phyloP scores from a whole-genome alignment of 2,113 vertebrate genomes.

The Hyperoodon ampullatus region DNA sequence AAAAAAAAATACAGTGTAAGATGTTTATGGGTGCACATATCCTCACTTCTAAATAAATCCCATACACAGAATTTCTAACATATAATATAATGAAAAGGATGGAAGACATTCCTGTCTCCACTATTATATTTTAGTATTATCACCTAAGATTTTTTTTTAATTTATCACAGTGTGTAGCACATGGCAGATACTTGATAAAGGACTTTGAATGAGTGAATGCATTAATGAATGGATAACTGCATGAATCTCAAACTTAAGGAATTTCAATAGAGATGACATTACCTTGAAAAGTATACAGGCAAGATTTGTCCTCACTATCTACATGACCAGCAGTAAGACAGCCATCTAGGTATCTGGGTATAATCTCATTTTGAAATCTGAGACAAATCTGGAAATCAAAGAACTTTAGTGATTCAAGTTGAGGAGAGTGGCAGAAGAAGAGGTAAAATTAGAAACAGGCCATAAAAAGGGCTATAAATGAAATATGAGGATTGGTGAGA shows the following conservation, averaged over 20 bases:
- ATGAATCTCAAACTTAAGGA: background rate
- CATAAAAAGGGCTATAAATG: background rate
- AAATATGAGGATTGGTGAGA: background rate
- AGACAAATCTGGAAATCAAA: conserved; percentile 7
- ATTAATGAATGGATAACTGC: background rate
- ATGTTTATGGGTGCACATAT: background rate
- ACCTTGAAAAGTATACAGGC: background rate
- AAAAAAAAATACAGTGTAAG: background rate
- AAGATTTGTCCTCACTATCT: background rate
- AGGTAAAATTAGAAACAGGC: background rate
- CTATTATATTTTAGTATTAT: background rate
- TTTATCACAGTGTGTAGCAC: background rate
- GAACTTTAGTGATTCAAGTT: background rate
- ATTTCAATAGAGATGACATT: background rate
- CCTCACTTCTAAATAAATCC: background rate
- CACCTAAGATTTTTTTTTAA: background rate
- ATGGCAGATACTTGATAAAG: background rate
- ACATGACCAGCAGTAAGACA: background rate
- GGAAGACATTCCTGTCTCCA: background rate
- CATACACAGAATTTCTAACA: background rate
- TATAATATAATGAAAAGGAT: background rate
- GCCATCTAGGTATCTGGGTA: background rate
- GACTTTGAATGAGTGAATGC: background rate
- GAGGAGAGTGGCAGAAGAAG: background rate
- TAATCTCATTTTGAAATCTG: background rate